Percentiles rank a stretch among this genome's conserved stretches.
These are phyloP conservation scores for Willowsia nigromaculata DNA, from an alignment of 2,888 invertebrate genomes.

Conservation along the genomic window DNA sequence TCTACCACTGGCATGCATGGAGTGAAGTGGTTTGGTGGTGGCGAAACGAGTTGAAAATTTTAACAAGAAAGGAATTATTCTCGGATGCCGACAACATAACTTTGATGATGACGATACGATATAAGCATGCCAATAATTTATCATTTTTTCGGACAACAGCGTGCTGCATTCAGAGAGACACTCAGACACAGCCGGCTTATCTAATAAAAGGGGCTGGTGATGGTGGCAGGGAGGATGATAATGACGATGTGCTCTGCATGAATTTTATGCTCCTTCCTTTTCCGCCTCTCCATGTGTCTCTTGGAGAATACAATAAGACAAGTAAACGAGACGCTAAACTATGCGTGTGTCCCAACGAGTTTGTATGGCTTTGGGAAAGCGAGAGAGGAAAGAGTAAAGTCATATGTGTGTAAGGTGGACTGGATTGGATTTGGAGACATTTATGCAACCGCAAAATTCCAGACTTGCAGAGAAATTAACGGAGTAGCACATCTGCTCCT, in stretches of 20 bases:
- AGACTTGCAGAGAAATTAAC: neutral
- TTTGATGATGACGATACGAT: slow-evolving; percentile 21
- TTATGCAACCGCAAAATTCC: slow-evolving; percentile 32
- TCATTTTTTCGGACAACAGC: slow-evolving; percentile 29
- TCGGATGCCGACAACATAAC: slow-evolving; percentile 21
- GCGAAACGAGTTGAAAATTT: slow-evolving; percentile 25
- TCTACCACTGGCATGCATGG: neutral
- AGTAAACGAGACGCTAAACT: neutral
- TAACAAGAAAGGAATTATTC: slow-evolving; percentile 26
- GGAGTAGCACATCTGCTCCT: slow-evolving; percentile 9
- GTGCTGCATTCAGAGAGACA: neutral
- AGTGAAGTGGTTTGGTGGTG: neutral
- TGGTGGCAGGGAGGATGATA: neutral
- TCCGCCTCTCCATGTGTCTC: neutral
- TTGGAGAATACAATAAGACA: neutral
- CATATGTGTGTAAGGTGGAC: neutral
- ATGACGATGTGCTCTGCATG: slow-evolving; percentile 27
- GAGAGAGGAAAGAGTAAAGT: neutral
- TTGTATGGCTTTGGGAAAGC: neutral
- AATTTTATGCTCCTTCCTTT: neutral
- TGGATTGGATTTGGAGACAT: slow-evolving; percentile 34
- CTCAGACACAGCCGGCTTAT: neutral
- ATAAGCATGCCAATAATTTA: slow-evolving; percentile 63
- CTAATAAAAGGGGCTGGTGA: neutral
- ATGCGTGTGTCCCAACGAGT: neutral